Evolutionary conservation across 2,888 invertebrate genomes (phyloP), one percentile per base, ranked within the genome.

Genomic region (Campaea margaritaria): DNA sequence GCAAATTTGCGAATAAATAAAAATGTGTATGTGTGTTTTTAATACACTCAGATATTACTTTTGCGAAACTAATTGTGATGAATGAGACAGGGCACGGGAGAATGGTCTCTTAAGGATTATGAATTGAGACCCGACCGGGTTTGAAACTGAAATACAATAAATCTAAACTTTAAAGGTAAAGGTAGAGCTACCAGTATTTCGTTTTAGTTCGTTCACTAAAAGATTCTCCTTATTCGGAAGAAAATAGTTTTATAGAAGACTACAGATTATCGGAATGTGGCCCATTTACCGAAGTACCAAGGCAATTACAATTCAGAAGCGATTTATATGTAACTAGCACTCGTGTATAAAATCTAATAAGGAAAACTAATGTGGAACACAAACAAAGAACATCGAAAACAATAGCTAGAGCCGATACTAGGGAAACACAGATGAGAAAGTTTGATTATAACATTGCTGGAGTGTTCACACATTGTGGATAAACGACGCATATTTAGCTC

Each of bases 1-100:
- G 80, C 82, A 84, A 85, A 86, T 86, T 83, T 80, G 76, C 78
- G 78, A 79, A 84, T 83, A 85, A 84, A 83, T 82, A 80, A 80
- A 81, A 34, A 61, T 42, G 47, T 39, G 62, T 48, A 39, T 65
- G 67, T 70, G 69, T 75, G 73, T 72, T 72, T 75, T 64, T 68
- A 72, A 75, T 73, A 69, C 63, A 67, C 73, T 58, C 74, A 70
- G 75, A 74, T 79, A 80, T 81, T 77, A 71, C 73, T 62, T 76
- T 74, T 74, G 65, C 61, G 69, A 74, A 73, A 70, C 74, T 81
- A 82, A 86, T 85, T 83, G 78, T 82, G 76, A 85, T 79, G 76
- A 81, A 85, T 81, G 75, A 65, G 70, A 53, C 70, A 66, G 57
- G 66, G 68, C 65, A 69, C 64, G 67, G 74, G 64, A 66, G 63